Evolutionary conservation across 2,888 invertebrate species (phyloP).

Genomic region (Conops quadrifasciatus): DNA sequence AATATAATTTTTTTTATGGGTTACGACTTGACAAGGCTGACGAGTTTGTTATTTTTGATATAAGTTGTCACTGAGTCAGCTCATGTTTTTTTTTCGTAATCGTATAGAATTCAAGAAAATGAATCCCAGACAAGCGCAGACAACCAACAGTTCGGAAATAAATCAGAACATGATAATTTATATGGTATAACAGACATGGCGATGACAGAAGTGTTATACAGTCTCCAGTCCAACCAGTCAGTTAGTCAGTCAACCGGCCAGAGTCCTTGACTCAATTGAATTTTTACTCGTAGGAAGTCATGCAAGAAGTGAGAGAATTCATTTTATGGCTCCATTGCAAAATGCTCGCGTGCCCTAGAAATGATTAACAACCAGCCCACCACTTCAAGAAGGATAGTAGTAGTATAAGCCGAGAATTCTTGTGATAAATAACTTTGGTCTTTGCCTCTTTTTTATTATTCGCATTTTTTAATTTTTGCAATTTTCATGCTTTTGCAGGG

Average conservation of each 20-base stretch:
- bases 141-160: constrained; percentile 54
- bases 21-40: too few relatives aligned
- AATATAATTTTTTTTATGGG: too few relatives aligned
- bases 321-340: too few relatives aligned
- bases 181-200: constrained; percentile 53
- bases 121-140: constrained; percentile 58
- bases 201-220: constrained; percentile 37
- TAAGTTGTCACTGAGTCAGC: background rate
- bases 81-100: background rate
- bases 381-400: too few relatives aligned
- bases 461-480: constrained; percentile 19
- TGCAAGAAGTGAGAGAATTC: too few relatives aligned
- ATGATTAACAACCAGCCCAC: too few relatives aligned
- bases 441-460: too few relatives aligned
- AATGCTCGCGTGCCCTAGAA: too few relatives aligned
- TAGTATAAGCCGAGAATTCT: too few relatives aligned
- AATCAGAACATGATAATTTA: constrained; percentile 58
- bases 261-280: too few relatives aligned
- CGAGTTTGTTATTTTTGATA: too few relatives aligned
- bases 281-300: too few relatives aligned
- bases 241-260: constrained; percentile 13
- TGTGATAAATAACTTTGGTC: constrained; percentile 29
- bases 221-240: background rate
- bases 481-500: constrained; percentile 24
- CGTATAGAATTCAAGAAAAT: constrained; percentile 53